phyloP scores from a whole-genome alignment of 1,140 invertebrate genomes.

The Drosophila tristis region DNA sequence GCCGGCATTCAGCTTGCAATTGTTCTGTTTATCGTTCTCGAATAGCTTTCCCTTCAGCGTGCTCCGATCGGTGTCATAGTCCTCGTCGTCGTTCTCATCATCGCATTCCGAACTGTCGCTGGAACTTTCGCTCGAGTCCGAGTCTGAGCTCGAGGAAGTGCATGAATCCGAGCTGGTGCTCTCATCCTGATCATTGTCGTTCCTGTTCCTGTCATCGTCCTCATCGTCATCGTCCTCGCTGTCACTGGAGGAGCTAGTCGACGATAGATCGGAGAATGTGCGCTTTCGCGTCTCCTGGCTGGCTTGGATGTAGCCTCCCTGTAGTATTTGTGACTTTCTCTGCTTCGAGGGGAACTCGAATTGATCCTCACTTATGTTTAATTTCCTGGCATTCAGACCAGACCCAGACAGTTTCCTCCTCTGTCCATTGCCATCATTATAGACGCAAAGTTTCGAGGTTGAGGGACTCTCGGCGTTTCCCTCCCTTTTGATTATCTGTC shows the following conservation, averaged over 20 bases:
- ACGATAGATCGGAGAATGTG: conserved; percentile 77
- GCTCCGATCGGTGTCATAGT: conserved; percentile 75
- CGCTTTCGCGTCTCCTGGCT: conserved; percentile 64
- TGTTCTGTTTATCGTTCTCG: conserved; percentile 60
- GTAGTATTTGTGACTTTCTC: conserved; percentile 41
- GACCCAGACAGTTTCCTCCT: conserved; percentile 44
- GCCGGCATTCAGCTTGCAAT: conserved; percentile 29
- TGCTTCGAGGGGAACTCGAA: conserved; percentile 55
- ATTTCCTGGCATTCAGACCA: conserved; percentile 32
- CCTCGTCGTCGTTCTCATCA: conserved; percentile 77
- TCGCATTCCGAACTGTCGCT: conserved; percentile 82
- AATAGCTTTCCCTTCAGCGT: conserved; percentile 75
- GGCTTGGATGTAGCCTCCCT: conserved; percentile 48
- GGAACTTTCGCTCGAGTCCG: conserved; percentile 77
- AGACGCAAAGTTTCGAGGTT: conserved; percentile 60
- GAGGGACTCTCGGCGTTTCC: conserved; percentile 58
- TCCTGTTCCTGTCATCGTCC: conserved; percentile 60
- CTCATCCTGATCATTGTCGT: conserved; percentile 75
- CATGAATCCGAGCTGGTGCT: conserved; percentile 80
- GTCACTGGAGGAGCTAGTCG: conserved; percentile 77
- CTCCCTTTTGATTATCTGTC: conserved; percentile 65
- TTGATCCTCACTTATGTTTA: conserved; percentile 31
- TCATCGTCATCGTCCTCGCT: conserved; percentile 83
- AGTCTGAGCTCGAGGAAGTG: conserved; percentile 84
- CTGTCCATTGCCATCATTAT: conserved; percentile 43